Evolutionary conservation across 2,113 vertebrate genomes (phyloP), one percentile per base, ranked within the genome.

Genomic region (Ifrita kowaldi): DNA sequence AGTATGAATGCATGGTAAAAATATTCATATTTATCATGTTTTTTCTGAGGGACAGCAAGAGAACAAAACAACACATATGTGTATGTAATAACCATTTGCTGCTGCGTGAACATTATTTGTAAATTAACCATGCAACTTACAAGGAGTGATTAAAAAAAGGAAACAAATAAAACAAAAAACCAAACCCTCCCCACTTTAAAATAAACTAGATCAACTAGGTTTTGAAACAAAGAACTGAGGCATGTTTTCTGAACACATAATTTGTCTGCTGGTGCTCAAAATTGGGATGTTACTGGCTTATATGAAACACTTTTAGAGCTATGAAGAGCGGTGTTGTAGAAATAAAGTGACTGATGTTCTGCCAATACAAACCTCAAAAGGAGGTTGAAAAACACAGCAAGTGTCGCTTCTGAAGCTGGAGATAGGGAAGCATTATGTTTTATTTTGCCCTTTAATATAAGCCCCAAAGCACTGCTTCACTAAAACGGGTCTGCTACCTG

Each of bases 331-430:
- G 46, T 82, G 26, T 27, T 93, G 82, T 93, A 97, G 94, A 97
- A 98, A 96, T 89, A 92, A 97, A 96, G 90, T 83, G 91, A 97
- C 89, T 97, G 93, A 97, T 97, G 84, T 91, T 90, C 80, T 97
- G 95, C 97, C 98, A 97, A 96, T 84, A 94, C 80, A 82, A 96
- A 92, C 85, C 96, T 96, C 94, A 94, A 95, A 96, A 96, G 89
- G 42, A 97, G 68, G 75, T 94, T 97, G 94, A 96, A 97, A 97
- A 93, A 91, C 87, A 95, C 64, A 95, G 89, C 35, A 17, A 85
- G 77, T 81, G 78, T 77, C 88, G 30, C 74, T 97, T 97, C 97
- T 97, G 94, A 97, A 96, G 87, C 92, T 83, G 52, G 67, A 85
- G 87, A 94, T 78, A 92, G 94, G 68, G 69, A 95, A 96, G 73